phyloP scores from a whole-genome alignment of 2,888 invertebrate genomes.

The Hirtodrosophila cameraria region DNA sequence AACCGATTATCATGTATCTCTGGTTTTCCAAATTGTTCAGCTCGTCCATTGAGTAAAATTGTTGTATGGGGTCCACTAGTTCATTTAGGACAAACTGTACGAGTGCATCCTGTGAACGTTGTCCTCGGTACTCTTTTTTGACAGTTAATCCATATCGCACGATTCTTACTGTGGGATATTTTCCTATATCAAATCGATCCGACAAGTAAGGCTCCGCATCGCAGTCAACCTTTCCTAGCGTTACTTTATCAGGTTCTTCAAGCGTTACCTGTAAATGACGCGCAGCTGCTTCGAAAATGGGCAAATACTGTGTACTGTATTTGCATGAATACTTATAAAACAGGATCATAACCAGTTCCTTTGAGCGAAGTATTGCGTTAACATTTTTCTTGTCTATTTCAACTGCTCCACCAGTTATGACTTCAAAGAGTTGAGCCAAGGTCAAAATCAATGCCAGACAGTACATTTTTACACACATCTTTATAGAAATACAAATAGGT shows the following conservation, averaged over 20 bases:
- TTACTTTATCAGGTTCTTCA: slow-evolving; percentile 90
- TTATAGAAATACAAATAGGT: neutral
- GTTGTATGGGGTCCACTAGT: slow-evolving; percentile 91
- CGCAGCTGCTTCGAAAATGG: slow-evolving; percentile 96
- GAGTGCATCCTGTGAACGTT: slow-evolving; percentile 93
- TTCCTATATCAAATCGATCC: slow-evolving; percentile 94
- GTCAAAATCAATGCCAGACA: neutral
- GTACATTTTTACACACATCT: slow-evolving; percentile 16
- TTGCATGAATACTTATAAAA: slow-evolving; percentile 99
- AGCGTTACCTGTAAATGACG: slow-evolving; percentile 87
- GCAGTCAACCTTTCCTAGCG: slow-evolving; percentile 97
- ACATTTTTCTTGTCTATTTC: slow-evolving; percentile 20
- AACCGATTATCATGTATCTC: slow-evolving; percentile 93
- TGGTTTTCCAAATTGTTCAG: slow-evolving; percentile 88
- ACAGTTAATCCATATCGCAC: slow-evolving; percentile 92
- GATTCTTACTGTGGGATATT: slow-evolving; percentile 98
- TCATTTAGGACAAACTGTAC: slow-evolving; percentile 93
- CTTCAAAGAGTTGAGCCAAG: neutral
- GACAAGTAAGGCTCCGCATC: slow-evolving; percentile 92
- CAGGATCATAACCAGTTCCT: slow-evolving; percentile 97
- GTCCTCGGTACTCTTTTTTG: slow-evolving; percentile 94
- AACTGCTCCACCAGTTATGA: slow-evolving; percentile 6
- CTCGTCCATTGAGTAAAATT: slow-evolving; percentile 89
- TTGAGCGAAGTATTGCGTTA: slow-evolving; percentile 70
- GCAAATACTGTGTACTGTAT: slow-evolving; percentile 96